phyloP scores from a whole-genome alignment of 2,113 vertebrate species.

The Elachura formosa region DNA sequence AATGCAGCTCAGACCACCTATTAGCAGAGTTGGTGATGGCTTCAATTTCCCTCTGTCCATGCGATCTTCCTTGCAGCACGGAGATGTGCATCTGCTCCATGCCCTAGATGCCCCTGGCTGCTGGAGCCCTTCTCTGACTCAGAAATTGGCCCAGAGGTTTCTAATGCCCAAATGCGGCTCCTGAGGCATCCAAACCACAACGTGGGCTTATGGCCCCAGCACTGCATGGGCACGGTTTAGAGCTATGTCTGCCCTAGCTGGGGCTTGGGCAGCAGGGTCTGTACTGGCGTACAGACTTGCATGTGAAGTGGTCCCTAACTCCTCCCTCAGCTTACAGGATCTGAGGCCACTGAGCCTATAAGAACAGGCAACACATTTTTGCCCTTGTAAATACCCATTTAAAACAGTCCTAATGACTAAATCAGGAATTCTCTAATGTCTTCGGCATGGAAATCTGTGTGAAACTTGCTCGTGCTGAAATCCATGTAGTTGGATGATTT shows the following conservation, averaged over 20 bases:
- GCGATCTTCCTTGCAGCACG: neutral
- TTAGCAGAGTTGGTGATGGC: neutral
- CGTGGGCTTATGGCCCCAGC: neutral
- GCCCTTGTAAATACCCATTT: neutral
- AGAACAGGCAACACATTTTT: neutral
- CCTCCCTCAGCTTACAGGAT: neutral
- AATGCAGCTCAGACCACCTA: neutral
- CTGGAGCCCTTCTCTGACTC: neutral
- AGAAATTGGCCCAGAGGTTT: neutral
- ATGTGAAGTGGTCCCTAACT: neutral
- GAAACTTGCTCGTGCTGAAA: neutral
- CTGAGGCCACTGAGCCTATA: neutral
- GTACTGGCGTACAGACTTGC: neutral
- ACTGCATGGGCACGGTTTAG: neutral
- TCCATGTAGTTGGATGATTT: neutral
- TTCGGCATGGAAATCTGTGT: neutral
- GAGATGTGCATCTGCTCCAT: neutral
- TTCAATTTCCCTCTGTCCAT: neutral
- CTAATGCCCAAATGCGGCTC: neutral
- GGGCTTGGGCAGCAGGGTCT: neutral
- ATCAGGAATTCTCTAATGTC: neutral
- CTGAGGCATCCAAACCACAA: accelerated
- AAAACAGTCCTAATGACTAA: neutral
- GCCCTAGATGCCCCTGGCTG: neutral
- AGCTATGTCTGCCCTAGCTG: neutral